A percentile compares a stretch with the other conserved stretches of the same genome.
These are phyloP conservation scores for Cyclargus thomasi DNA, from an alignment of 1,140 invertebrate genomes.

Conservation along the genomic window DNA sequence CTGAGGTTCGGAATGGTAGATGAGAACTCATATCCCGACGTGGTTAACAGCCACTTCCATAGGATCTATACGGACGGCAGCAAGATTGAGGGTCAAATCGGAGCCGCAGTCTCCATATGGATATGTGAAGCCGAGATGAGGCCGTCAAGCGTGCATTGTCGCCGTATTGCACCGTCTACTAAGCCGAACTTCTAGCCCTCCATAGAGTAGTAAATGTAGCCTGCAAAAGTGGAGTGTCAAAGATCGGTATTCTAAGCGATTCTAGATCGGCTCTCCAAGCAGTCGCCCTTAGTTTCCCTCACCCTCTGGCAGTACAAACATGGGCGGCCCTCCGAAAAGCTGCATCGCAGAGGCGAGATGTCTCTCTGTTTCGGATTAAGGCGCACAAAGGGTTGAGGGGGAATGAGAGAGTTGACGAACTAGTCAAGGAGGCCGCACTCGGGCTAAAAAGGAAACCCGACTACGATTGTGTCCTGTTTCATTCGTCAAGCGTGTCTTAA, in stretches of 20 bases:
- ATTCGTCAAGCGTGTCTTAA: too few species aligned
- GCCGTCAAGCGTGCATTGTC: conserved; percentile 22
- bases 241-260: conserved; percentile 26
- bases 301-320: conserved; percentile 24
- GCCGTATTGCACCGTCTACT: conserved; percentile 27
- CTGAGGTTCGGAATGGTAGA: too few species aligned
- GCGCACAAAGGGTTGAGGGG: conserved; percentile 22
- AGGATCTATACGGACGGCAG: not conserved
- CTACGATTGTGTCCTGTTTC: not conserved
- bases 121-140: not conserved
- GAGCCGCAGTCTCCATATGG: too few species aligned
- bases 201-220: not conserved
- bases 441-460: not conserved
- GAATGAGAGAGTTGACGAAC: conserved; percentile 25
- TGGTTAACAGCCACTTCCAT: not conserved
- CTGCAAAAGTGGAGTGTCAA: not conserved
- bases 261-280: conserved; percentile 29
- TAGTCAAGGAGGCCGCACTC: conserved; percentile 23
- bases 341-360: too few species aligned
- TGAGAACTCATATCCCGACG: not conserved
- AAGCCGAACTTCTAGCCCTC: conserved; percentile 25
- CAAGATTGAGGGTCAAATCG: too few species aligned
- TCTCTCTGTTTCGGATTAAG: conserved; percentile 29
- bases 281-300: conserved; percentile 15
- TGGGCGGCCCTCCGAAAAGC: conserved; percentile 18